Base-by-base conservation (phyloP, 1,140 invertebrate species). In the Spodoptera litura region DNA sequence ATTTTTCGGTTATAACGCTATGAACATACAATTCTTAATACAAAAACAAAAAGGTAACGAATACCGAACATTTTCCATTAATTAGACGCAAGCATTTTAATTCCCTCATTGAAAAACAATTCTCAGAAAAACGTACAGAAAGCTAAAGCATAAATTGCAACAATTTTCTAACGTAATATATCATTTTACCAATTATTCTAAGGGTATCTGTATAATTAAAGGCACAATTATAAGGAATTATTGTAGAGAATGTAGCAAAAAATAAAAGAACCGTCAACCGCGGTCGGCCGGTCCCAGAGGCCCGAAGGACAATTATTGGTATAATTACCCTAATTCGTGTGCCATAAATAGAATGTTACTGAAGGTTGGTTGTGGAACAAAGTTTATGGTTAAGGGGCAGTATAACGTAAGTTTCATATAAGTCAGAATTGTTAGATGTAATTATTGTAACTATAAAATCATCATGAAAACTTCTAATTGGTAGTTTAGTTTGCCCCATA, bases 271-370 rank as follows among this genome's bases (percentile, higher is more conserved):
- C 25, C 66, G 44, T 59, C 38, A 27, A 35, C 13, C 9, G 71
- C 38, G 71, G 71, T 61, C 71, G 56, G 31, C 27, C 38, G 35
- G n/a, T 73, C 71, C 71, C 55, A 61, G n/a, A 20, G 56, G 71
- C 4, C 6, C 38, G 10, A 12, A 20, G 71, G 71, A 73, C 71
- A 73, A 73, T 73, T 59, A 73, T 61, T 51, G 53, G 8, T 13
- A 38, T 73, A 73, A 73, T 73, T 59, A 59, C 71, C 15, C 71
- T 73, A 73, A 73, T 73, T 73, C 11, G 20, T 51, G 66, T 70
- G 49, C 31, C 71, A 59, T 73, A 73, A 73, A 73, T 73, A 73
- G 55, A 38, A 3, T 13, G 20, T 59, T 73, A 35, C 52, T 38
- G 51, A 38, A 15, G 12, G 66, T 35, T 38, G 51, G 56, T 31